phyloP scores from a whole-genome alignment of 2,113 vertebrate species.

The Ptychochromis oligacanthus region DNA sequence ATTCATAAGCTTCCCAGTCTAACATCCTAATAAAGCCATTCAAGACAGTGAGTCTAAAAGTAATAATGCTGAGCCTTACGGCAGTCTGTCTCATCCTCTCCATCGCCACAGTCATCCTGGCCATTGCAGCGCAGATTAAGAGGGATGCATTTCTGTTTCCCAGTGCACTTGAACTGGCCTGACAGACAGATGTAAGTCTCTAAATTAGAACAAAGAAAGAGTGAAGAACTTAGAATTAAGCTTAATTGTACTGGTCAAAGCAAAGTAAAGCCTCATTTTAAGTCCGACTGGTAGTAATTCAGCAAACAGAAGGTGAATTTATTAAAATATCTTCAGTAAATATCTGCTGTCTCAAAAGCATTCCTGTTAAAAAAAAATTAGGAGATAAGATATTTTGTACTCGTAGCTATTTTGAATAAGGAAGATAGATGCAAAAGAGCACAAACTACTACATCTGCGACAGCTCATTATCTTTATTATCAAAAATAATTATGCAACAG shows the following conservation, averaged over 20 bases:
- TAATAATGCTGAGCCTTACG: constrained; percentile 82
- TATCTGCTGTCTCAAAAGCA: too few relatives aligned
- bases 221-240: neutral
- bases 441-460: too few relatives aligned
- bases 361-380: too few relatives aligned
- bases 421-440: too few relatives aligned
- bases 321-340: neutral
- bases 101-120: constrained; percentile 95
- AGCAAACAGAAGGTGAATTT: neutral
- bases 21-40: neutral
- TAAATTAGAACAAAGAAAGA: constrained; percentile 61
- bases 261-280: neutral
- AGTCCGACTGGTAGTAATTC: neutral
- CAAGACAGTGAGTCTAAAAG: constrained; percentile 3
- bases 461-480: too few relatives aligned
- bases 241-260: too few relatives aligned
- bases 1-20: neutral
- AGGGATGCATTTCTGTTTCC: constrained; percentile 95
- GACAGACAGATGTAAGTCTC: constrained; percentile 96
- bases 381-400: too few relatives aligned
- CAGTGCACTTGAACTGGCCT: constrained; percentile 96
- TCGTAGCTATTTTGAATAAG: too few relatives aligned
- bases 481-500: too few relatives aligned
- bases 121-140: constrained; percentile 96
- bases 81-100: constrained; percentile 95